A percentile compares a stretch with the other conserved stretches of the same genome.
Evolutionary conservation across 92 coral and sea anemone genomes (phyloP).

Genomic region (Heteractis magnifica): DNA sequence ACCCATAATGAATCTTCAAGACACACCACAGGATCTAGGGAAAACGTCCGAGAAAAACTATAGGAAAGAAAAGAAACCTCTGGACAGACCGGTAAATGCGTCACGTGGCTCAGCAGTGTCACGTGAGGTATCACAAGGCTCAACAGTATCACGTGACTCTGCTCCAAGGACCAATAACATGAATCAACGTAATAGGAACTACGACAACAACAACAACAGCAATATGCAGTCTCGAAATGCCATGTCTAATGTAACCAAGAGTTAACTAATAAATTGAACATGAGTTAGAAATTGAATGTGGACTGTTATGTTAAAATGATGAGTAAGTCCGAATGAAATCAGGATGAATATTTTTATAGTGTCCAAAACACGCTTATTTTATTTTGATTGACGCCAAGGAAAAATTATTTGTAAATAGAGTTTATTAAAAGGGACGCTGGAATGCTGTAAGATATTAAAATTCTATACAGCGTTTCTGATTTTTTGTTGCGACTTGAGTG

Average conservation of each 20-base stretch:
- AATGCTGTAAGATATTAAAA: neutral
- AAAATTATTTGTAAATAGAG: neutral
- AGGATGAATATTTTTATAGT: neutral
- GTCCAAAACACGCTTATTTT: neutral
- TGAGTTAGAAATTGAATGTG: too few relatives aligned
- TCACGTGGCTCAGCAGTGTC: neutral
- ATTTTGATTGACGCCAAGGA: neutral
- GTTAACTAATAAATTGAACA: neutral
- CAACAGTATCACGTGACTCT: neutral
- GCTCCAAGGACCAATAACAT: neutral
- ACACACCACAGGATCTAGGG: neutral
- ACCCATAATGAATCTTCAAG: neutral
- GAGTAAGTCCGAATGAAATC: too few relatives aligned
- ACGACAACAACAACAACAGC: neutral
- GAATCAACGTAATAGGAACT: neutral
- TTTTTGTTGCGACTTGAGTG: neutral
- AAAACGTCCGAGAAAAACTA: neutral
- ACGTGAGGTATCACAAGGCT: neutral
- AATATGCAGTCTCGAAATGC: slow-evolving; percentile 2
- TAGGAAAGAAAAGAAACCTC: neutral
- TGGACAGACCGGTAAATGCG: neutral
- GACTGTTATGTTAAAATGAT: too few relatives aligned
- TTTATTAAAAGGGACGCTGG: neutral
- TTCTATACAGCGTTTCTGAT: neutral
- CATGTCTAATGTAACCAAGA: neutral